phyloP scores from a whole-genome alignment of 2,888 invertebrate species.

The Plebejus argus region DNA sequence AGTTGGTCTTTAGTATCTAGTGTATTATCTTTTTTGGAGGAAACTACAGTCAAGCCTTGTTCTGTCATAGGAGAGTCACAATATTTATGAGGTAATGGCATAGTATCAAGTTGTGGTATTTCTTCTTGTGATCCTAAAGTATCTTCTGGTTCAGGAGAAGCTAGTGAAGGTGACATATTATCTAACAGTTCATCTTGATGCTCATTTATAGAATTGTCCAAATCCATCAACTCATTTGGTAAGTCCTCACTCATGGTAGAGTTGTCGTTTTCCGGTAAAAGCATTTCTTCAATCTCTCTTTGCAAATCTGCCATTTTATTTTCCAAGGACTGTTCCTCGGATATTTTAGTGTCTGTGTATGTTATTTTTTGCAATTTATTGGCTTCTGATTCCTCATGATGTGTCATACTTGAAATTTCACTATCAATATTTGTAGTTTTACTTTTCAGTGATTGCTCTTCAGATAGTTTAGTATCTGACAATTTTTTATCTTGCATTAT shows the following conservation, averaged over 20 bases:
- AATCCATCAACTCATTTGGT: slow-evolving; percentile 60
- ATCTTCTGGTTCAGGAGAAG: slow-evolving; percentile 63
- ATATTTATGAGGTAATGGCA: background rate
- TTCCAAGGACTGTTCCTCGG: slow-evolving; percentile 69
- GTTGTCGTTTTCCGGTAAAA: slow-evolving; percentile 70
- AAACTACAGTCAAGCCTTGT: background rate
- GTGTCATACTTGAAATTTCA: background rate
- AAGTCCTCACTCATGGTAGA: slow-evolving; percentile 63
- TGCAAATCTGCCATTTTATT: slow-evolving; percentile 75
- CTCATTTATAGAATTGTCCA: slow-evolving; percentile 53
- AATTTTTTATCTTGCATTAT: background rate
- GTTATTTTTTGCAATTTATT: slow-evolving; percentile 35
- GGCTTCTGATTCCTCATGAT: slow-evolving; percentile 46
- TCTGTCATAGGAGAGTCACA: background rate
- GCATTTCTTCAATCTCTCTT: slow-evolving; percentile 75
- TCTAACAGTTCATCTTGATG: slow-evolving; percentile 62
- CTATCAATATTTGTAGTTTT: background rate
- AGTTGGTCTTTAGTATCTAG: background rate
- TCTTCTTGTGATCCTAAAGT: slow-evolving; percentile 37
- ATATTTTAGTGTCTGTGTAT: slow-evolving; percentile 49
- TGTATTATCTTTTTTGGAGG: background rate
- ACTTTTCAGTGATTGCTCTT: background rate
- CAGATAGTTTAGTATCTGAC: background rate
- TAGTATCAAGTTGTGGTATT: background rate
- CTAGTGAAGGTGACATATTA: slow-evolving; percentile 60